Evolutionary conservation across 1,140 invertebrate genomes (phyloP).

Genomic region (Lucilia cuprina): DNA sequence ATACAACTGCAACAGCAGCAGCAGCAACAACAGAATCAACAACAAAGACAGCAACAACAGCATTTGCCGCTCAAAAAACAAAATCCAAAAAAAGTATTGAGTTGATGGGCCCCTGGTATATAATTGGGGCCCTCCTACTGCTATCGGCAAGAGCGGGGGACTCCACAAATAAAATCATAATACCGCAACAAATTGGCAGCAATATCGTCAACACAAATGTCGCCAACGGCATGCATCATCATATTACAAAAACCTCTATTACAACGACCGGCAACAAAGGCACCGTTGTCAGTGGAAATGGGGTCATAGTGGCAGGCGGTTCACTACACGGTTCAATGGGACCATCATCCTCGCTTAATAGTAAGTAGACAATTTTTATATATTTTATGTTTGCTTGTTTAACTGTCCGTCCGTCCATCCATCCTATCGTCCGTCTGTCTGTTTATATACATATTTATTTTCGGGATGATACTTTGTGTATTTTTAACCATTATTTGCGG

Average conservation of each 20-base stretch:
- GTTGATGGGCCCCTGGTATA: slow-evolving; percentile 62
- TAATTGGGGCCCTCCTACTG: slow-evolving; percentile 61
- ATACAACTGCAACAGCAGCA: not conserved
- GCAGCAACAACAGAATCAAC: not conserved
- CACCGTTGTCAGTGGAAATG: slow-evolving; percentile 52
- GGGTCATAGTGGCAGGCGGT: slow-evolving; percentile 54
- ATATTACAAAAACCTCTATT: not conserved
- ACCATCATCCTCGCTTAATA: slow-evolving; percentile 59
- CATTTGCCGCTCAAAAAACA: not conserved
- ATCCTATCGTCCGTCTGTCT: not conserved
- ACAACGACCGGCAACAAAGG: slow-evolving; percentile 41
- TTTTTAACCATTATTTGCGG: slow-evolving; percentile 24
- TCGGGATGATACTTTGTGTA: not conserved
- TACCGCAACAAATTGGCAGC: slow-evolving; percentile 49
- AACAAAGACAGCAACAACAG: not conserved
- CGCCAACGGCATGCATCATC: slow-evolving; percentile 25
- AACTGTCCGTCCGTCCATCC: not conserved
- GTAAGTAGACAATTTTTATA: slow-evolving; percentile 45
- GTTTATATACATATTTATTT: not conserved
- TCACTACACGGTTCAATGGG: slow-evolving; percentile 35
- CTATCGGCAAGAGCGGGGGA: slow-evolving; percentile 60
- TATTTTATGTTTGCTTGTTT: not conserved
- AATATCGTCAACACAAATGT: slow-evolving; percentile 19
- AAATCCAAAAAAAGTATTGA: slow-evolving; percentile 48
- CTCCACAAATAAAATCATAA: slow-evolving; percentile 59